Evolutionary conservation across 2,797 vertebrate genomes (phyloP).

Genomic region (Lates japonicus): DNA sequence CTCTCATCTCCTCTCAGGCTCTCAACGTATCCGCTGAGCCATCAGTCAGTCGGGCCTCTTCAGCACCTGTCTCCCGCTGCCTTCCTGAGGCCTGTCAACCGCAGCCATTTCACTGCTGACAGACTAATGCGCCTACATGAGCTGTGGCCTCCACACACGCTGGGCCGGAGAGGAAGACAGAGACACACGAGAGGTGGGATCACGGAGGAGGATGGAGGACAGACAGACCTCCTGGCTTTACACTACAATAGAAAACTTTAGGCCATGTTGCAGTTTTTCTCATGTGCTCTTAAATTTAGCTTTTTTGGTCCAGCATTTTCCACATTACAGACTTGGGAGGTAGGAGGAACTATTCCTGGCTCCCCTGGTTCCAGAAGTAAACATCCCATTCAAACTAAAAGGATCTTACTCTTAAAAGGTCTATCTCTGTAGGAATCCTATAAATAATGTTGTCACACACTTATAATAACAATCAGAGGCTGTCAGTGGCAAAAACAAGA

Average conservation of each 20-base stretch:
- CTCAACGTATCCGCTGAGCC: slow-evolving; percentile 67
- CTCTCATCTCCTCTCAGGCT: slow-evolving; percentile 55
- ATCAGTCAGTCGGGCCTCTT: slow-evolving; percentile 75
- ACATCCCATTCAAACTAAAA: not conserved
- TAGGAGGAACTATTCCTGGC: too few species aligned
- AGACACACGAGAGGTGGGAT: slow-evolving; percentile 4
- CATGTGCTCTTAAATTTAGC: not conserved
- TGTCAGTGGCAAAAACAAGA: too few species aligned
- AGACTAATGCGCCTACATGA: slow-evolving; percentile 70
- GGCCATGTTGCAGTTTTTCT: not conserved
- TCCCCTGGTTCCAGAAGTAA: not conserved
- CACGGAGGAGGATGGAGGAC: not conserved
- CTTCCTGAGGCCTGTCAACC: slow-evolving; percentile 80
- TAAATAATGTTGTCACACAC: too few species aligned
- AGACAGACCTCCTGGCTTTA: too few species aligned
- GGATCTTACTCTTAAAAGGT: too few species aligned
- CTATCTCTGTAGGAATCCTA: too few species aligned
- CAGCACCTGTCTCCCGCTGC: slow-evolving; percentile 76
- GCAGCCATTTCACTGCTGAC: slow-evolving; percentile 71
- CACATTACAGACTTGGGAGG: too few species aligned
- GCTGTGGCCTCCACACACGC: slow-evolving; percentile 38
- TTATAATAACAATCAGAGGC: too few species aligned
- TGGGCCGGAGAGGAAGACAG: not conserved
- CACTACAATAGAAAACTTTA: not conserved
- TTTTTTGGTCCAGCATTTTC: not conserved